Base-by-base conservation (phyloP, 2,888 invertebrate genomes). In the Atrina japonica region DNA sequence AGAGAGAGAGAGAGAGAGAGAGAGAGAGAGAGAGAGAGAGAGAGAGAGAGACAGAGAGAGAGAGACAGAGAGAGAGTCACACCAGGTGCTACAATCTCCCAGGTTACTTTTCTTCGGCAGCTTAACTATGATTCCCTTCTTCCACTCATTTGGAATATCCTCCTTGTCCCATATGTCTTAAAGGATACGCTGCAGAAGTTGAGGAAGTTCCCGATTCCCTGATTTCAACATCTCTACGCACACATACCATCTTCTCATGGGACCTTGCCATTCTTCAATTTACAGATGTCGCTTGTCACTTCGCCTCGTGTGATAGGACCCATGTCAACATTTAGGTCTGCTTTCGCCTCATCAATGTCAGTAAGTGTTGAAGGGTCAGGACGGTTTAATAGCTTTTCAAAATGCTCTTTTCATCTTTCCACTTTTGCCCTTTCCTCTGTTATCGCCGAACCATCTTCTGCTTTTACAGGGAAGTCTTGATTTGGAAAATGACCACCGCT, bases 31-130 rank as follows among this genome's bases (percentile, higher is more conserved):
- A n/a, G n/a, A n/a, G n/a, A n/a, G n/a, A n/a, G n/a, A n/a, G n/a
- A n/a, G n/a, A n/a, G n/a, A n/a, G n/a, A n/a, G n/a, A n/a, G n/a
- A n/a, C n/a, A n/a, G n/a, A n/a, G n/a, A n/a, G n/a, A n/a, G n/a
- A n/a, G n/a, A 40, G n/a, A 70, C n/a, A 49, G 58, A 1, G 23
- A 61, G 67, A 41, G 66, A 43, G 3, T 50, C 55, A 35, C 64
- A 30, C 65, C 41, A 64, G 18, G 53, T 75, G 47, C 68, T 75
- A 14, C 53, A 67, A 23, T 66, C 56, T 41, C 45, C 30, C 16
- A 70, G 27, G 55, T 63, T 55, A 9, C 64, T 55, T 53, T 70
- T 59, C 45, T 70, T 65, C 16, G 2, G 21, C 27, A n/a, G 11
- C 18, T 35, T 3, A n/a, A n/a, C n/a, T n/a, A n/a, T n/a, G n/a